A percentile compares a stretch with the other conserved stretches of the same genome.
These are phyloP conservation scores for Teleogryllus occipitalis DNA, from an alignment of 1,140 invertebrate genomes.

Conservation along the genomic window DNA sequence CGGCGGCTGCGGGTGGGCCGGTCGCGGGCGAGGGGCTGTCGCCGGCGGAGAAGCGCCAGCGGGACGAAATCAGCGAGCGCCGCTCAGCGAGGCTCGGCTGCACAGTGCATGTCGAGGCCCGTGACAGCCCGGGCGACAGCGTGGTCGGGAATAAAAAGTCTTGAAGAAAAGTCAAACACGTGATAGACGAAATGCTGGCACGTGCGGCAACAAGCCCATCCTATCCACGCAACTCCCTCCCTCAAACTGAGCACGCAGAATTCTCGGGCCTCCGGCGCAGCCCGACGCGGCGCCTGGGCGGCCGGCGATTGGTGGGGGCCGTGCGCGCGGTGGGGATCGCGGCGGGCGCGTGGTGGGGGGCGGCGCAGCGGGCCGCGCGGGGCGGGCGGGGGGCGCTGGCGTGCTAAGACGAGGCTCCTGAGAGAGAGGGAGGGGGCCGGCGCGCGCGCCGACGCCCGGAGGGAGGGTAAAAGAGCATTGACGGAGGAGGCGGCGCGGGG, in stretches of 20 bases:
- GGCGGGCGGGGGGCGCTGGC: not conserved
- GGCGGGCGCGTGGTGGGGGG: not conserved
- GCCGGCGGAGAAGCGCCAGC: not conserved
- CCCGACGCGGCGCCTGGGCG: not conserved
- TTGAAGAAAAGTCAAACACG: constrained; percentile 1
- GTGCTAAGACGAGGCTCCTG: constrained; percentile 7
- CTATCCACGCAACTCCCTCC: constrained; percentile 16
- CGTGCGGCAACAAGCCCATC: not conserved
- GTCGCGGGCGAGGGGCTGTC: not conserved
- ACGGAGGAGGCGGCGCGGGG: not conserved
- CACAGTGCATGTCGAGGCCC: not conserved
- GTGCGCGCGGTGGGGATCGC: not conserved
- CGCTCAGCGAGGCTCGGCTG: not conserved
- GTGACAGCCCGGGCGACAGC: too few species aligned
- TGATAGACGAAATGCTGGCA: not conserved
- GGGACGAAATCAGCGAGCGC: not conserved
- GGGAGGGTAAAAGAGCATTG: not conserved
- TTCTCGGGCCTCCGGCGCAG: not conserved
- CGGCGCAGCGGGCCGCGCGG: not conserved
- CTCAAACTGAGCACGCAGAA: constrained; percentile 15
- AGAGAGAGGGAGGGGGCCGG: not conserved
- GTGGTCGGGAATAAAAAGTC: not conserved
- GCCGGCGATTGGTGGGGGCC: constrained; percentile 2
- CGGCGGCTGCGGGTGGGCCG: too few species aligned
- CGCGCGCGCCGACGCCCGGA: not conserved